Evolutionary conservation across 2,797 vertebrate genomes (phyloP), one percentile per base, ranked within the genome.

Genomic region (Petrocephalus sullivani): DNA sequence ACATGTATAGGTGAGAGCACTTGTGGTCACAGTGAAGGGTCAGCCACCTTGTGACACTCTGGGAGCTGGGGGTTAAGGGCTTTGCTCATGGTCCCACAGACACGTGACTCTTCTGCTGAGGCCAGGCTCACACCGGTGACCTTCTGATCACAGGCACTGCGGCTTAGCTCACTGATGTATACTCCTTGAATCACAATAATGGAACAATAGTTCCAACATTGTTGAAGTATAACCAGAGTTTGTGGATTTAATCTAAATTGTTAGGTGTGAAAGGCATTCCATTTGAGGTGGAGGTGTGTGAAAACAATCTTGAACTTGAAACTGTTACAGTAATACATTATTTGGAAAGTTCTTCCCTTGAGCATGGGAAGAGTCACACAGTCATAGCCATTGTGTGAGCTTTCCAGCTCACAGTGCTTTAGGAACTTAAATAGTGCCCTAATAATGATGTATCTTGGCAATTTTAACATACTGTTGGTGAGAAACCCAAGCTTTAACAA

Each of bases 401-500:
- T 81, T 71, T 37, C 75, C 16, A 49, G 41, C 41, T 81, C 75
- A 81, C n/a, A 19, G 37, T 81, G 75, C 75, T 81, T 49, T 49
- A 19, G 75, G 75, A 81, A n/a, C 37, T 41, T 78, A 16, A 75
- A 41, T 75, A 41, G 33, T 75, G 67, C 67, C 33, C 14, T 75
- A 41, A 75, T 37, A 28, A 71, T 33, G 67, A 33, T 71, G 28
- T 61, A 57, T 57, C n/a, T 81, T 81, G 37, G 41, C 37, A 49
- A 41, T 19, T 49, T 81, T 81, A 78, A 78, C 16, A 0, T 46
- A 81, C 16, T 49, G 3, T 81, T n/a, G 41, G 75, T n/a, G 37
- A 46, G 75, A 81, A 81, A 81, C 75, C 41, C n/a, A 41, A 81
- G 75, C 71, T 78, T 78, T 78, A 46, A 78, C 37, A n/a, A 78